These are phyloP conservation scores for Trichopria drosophilae DNA, from an alignment of 2,888 invertebrate genomes.

Conservation along the genomic window DNA sequence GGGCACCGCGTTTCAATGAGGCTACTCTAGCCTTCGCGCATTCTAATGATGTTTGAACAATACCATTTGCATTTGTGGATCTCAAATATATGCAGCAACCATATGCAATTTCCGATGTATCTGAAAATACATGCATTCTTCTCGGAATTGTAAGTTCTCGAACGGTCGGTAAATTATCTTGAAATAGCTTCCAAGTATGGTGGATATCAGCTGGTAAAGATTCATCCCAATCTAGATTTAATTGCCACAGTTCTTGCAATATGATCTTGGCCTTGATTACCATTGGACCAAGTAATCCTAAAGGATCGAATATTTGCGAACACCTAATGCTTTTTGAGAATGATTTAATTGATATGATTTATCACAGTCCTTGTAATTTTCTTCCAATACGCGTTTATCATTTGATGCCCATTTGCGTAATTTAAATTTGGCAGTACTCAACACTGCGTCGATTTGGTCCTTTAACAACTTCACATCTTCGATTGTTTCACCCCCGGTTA, in stretches of 20 bases:
- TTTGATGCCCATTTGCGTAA: background rate
- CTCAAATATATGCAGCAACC: too few species aligned
- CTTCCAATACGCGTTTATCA: background rate
- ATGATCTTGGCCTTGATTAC: background rate
- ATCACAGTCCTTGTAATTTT: too few species aligned
- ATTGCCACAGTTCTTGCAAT: background rate
- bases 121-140: too few species aligned
- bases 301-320: background rate
- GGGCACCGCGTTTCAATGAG: background rate
- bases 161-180: background rate
- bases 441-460: too few species aligned
- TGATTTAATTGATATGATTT: too few species aligned
- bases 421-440: too few species aligned
- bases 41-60: background rate
- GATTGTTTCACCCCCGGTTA: too few species aligned
- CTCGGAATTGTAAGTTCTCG: constrained; percentile 4
- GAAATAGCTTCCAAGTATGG: background rate
- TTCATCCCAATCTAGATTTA: background rate
- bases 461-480: too few species aligned
- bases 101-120: constrained; percentile 10
- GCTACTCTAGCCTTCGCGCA: constrained; percentile 4
- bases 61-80: background rate
- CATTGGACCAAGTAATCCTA: background rate
- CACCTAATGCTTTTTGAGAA: too few species aligned
- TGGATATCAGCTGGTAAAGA: background rate